phyloP scores from a whole-genome alignment of 2,113 vertebrate species.

The Corvus hawaiiensis region DNA sequence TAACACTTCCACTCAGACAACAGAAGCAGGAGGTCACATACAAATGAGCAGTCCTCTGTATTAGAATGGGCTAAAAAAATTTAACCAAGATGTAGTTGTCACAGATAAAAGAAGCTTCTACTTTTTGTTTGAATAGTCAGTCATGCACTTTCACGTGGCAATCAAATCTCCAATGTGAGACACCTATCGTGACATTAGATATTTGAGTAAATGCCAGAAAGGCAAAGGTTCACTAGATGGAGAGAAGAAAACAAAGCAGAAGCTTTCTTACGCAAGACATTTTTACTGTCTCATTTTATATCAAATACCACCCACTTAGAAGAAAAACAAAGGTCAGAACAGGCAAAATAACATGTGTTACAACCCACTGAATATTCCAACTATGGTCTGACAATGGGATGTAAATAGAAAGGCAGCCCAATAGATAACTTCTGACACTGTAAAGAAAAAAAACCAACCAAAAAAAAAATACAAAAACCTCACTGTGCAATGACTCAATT shows the following conservation, averaged over 20 bases:
- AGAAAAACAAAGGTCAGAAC: background rate
- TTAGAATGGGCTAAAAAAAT: background rate
- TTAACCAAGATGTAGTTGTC: background rate
- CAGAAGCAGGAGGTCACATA: background rate
- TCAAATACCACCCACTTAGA: background rate
- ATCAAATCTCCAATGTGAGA: background rate
- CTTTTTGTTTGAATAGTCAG: background rate
- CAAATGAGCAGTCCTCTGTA: background rate
- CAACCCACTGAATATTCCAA: background rate
- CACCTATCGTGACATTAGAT: background rate
- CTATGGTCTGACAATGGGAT: background rate
- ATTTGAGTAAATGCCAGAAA: background rate
- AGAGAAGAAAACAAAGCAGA: background rate
- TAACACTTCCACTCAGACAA: background rate
- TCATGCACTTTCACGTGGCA: background rate
- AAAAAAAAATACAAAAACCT: background rate
- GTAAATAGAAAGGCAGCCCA: background rate
- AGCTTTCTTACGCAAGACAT: background rate
- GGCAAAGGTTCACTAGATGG: background rate
- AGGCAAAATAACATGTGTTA: background rate
- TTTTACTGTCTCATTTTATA: slow-evolving; percentile 14
- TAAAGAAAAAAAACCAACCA: background rate
- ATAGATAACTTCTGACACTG: background rate
- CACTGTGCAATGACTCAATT: background rate
- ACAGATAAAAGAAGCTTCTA: background rate